Evolutionary conservation across 2,888 invertebrate genomes (phyloP).

Genomic region (Gymnocheta viridis): DNA sequence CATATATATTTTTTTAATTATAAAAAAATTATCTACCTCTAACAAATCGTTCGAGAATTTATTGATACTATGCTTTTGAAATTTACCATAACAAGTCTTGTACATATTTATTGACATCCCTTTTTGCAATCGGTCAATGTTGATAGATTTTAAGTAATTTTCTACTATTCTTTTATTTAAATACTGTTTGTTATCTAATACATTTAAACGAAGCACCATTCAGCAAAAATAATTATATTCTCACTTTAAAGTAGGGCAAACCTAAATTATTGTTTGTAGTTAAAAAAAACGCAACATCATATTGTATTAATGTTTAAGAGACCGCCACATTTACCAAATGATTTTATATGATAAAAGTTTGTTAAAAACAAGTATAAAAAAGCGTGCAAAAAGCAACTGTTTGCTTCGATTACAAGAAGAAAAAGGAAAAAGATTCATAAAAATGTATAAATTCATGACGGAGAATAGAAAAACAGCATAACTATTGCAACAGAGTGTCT

Average conservation of each 20-base stretch:
- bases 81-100: too few species aligned
- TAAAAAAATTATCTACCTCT: too few species aligned
- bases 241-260: not conserved
- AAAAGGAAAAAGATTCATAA: conserved; percentile 5
- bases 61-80: too few species aligned
- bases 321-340: conserved; percentile 59
- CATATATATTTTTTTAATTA: too few species aligned
- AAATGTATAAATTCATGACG: conserved; percentile 33
- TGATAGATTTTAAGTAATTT: too few species aligned
- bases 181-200: too few species aligned
- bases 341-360: conserved; percentile 59
- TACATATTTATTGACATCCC: too few species aligned
- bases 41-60: too few species aligned
- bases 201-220: too few species aligned
- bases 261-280: conserved; percentile 35
- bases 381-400: conserved; percentile 23
- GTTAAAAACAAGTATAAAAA: not conserved
- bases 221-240: not conserved
- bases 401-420: conserved; percentile 37
- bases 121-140: too few species aligned
- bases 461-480: not conserved
- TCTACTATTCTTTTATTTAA: too few species aligned
- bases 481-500: conserved; percentile 60
- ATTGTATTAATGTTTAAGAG: conserved; percentile 45
- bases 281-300: conserved; percentile 39